Evolutionary conservation across 2,797 vertebrate genomes (phyloP).

Genomic region (Macropodus opercularis): DNA sequence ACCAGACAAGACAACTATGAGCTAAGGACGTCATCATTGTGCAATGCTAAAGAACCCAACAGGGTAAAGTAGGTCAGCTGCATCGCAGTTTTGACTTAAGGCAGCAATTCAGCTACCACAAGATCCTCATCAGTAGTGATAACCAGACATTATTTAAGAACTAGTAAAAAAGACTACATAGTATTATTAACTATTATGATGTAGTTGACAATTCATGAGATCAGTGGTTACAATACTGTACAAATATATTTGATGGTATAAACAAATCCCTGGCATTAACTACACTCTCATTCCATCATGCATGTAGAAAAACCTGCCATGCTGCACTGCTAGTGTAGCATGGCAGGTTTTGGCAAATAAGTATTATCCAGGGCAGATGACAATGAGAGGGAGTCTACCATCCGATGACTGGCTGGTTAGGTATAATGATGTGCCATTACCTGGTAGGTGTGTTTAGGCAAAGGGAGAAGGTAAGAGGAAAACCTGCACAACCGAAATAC

Average conservation of each 20-base stretch:
- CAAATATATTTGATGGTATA: not conserved
- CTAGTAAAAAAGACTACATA: no score
- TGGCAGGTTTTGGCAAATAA: not conserved
- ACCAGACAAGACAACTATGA: constrained; percentile 17
- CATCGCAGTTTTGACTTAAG: constrained; percentile 5
- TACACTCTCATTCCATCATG: not conserved
- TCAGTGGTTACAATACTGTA: not conserved
- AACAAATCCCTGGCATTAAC: no score
- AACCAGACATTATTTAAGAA: not conserved
- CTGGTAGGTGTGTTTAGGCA: not conserved
- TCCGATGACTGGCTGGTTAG: not conserved
- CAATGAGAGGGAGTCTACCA: not conserved
- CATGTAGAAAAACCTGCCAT: constrained; percentile 8
- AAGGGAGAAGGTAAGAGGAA: not conserved
- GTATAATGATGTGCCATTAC: not conserved
- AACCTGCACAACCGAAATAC: constrained; percentile 1
- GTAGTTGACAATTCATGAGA: not conserved
- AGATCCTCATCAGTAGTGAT: constrained; percentile 20
- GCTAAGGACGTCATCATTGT: constrained; percentile 4
- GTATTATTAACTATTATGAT: no score
- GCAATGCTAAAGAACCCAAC: not conserved
- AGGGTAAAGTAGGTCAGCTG: constrained; percentile 8
- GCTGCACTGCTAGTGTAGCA: constrained; percentile 4
- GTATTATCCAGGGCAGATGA: not conserved
- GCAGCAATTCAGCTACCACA: not conserved